Evolutionary conservation across 2,888 invertebrate species (phyloP).

Genomic region (Arctia plantaginis): DNA sequence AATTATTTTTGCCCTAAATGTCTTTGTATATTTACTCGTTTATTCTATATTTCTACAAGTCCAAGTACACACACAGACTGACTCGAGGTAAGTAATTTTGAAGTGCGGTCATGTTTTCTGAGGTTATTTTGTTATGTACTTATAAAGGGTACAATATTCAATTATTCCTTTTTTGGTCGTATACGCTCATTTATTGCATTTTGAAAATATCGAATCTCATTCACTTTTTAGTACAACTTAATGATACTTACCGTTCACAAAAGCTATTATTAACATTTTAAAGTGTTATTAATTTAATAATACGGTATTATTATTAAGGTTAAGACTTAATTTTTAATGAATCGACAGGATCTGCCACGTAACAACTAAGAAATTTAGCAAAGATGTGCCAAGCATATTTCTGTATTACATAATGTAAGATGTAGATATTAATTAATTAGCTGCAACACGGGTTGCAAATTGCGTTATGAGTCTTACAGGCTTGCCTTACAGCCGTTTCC

Average conservation of each 20-base stretch:
- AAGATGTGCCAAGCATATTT: conserved; percentile 41
- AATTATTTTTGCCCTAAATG: neutral
- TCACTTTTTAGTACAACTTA: neutral
- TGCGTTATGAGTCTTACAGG: conserved; percentile 65
- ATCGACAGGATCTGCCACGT: neutral
- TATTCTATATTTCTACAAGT: neutral
- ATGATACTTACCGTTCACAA: neutral
- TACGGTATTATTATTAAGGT: neutral
- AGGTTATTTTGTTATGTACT: neutral
- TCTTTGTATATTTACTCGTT: neutral
- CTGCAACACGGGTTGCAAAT: conserved; percentile 60
- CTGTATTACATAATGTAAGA: conserved; percentile 52
- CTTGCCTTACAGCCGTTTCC: conserved; percentile 47
- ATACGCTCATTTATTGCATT: neutral
- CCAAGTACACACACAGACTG: neutral
- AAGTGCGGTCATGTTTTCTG: neutral
- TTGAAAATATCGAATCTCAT: neutral
- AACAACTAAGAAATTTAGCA: neutral
- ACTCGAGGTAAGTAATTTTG: neutral
- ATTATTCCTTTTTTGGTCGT: conserved; percentile 1
- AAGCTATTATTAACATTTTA: neutral
- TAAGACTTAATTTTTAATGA: no score
- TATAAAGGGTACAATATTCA: neutral
- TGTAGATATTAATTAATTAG: conserved; percentile 65
- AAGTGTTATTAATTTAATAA: neutral